These are phyloP conservation scores for Aythya fuligula DNA, from an alignment of 2,797 vertebrate species.

Conservation along the genomic window DNA sequence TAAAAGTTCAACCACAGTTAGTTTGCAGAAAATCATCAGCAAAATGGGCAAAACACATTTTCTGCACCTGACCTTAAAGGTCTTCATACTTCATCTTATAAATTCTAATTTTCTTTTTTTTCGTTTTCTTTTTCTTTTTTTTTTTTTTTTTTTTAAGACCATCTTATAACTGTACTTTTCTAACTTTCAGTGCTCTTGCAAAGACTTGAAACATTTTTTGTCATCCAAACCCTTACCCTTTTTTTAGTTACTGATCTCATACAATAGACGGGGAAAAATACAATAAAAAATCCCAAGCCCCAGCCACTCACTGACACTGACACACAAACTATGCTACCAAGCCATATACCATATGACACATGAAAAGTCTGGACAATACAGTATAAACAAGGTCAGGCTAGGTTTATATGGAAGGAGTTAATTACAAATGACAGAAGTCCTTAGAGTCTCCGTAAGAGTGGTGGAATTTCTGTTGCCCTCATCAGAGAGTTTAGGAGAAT, in stretches of 20 bases:
- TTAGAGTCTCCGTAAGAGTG: conserved; percentile 23
- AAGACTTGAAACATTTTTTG: neutral
- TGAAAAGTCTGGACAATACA: conserved; percentile 13
- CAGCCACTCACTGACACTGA: conserved; percentile 1
- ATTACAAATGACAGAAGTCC: conserved; percentile 53
- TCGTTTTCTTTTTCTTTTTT: too few species aligned
- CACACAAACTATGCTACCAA: neutral
- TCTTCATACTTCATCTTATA: neutral
- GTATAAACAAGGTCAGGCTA: conserved; percentile 33
- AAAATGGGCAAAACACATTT: neutral
- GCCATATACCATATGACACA: conserved; percentile 8
- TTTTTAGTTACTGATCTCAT: neutral
- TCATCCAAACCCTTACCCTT: neutral
- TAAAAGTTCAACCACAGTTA: neutral
- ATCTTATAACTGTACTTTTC: neutral
- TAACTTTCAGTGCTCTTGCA: neutral
- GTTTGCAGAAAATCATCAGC: neutral
- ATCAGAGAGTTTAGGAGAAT: conserved; percentile 32
- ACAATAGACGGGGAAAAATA: neutral
- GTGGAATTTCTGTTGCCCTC: conserved; percentile 44
- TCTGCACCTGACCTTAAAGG: neutral
- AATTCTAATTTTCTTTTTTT: neutral
- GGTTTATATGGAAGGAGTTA: conserved; percentile 46
- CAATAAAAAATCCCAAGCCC: neutral
- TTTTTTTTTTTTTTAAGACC: neutral